Evolutionary conservation across 2,113 vertebrate species (phyloP), one percentile per base, ranked within the genome.

Genomic region (Anas platyrhynchos): DNA sequence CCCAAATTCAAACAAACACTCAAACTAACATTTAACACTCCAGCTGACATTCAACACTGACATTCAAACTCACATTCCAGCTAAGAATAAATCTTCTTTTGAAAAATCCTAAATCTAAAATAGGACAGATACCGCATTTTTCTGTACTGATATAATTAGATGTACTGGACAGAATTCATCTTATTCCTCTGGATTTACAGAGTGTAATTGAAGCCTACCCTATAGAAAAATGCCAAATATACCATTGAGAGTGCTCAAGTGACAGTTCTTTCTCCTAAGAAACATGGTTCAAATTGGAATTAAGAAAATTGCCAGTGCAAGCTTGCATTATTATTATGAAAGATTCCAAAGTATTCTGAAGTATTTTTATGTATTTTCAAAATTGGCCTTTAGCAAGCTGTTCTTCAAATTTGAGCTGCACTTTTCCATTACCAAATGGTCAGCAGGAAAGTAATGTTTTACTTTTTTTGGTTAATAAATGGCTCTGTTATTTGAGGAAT

Each of bases 1-100:
- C 85, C 84, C 74, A 88, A 92, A 96, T 89, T 96, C 95, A 69
- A 92, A 66, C 55, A 85, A 48, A 46, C 27, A 63, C 41, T 72
- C 84, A 68, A 58, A 73, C 61, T 54, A 78, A 74, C 80, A 38
- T 22, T 86, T 71, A 88, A 55, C 68, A 41, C 72, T 56, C 62
- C 78, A 77, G 63, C 55, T 80, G 76, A 91, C 31, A 41, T 79
- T 84, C 0, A 0, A 90, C 85, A 56, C 46, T 31, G 50, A 55
- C 76, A 72, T 79, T 69, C 75, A 92, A 95, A 92, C 6, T 13
- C 85, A 68, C 34, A 50, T 44, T 84, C 27, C 81, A 79, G 66
- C n/a, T 83, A 73, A 77, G 90, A 95, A 92, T 68, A 73, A 87
- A 91, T 46, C 62, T 38, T 38, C 74, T 68, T 50, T 61, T 79